Evolutionary conservation across 2,113 vertebrate species (phyloP).

Genomic region (Bubo scandiacus): DNA sequence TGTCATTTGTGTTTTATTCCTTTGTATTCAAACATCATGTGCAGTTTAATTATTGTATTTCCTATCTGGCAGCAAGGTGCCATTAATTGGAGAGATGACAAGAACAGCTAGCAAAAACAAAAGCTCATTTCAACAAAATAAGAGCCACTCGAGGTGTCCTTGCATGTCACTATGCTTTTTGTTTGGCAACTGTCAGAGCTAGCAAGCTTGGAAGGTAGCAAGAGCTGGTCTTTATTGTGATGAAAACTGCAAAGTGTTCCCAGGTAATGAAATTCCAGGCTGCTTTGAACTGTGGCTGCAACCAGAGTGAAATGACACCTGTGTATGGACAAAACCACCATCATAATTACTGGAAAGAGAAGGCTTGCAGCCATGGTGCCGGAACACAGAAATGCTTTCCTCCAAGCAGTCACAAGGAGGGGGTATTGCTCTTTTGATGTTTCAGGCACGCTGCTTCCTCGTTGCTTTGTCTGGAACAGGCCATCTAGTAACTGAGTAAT

Average conservation of each 20-base stretch:
- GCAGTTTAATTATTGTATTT: not conserved
- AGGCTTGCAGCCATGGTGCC: not conserved
- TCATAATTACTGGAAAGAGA: not conserved
- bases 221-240: not conserved
- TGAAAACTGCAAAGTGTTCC: not conserved
- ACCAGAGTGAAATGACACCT: not conserved
- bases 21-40: not conserved
- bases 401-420: constrained; percentile 40
- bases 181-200: not conserved
- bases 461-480: not conserved
- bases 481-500: not conserved
- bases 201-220: not conserved
- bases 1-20: not conserved
- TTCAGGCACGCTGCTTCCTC: not conserved
- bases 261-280: not conserved
- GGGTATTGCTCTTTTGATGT: constrained; percentile 10
- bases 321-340: not conserved
- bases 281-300: not conserved
- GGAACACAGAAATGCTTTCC: not conserved
- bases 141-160: not conserved
- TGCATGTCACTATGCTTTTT: not conserved
- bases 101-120: not conserved
- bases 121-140: not conserved
- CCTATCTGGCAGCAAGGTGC: not conserved
- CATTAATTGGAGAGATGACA: not conserved